phyloP scores from a whole-genome alignment of 2,113 vertebrate species.

The Gnathonemus echidnorhynchus region DNA sequence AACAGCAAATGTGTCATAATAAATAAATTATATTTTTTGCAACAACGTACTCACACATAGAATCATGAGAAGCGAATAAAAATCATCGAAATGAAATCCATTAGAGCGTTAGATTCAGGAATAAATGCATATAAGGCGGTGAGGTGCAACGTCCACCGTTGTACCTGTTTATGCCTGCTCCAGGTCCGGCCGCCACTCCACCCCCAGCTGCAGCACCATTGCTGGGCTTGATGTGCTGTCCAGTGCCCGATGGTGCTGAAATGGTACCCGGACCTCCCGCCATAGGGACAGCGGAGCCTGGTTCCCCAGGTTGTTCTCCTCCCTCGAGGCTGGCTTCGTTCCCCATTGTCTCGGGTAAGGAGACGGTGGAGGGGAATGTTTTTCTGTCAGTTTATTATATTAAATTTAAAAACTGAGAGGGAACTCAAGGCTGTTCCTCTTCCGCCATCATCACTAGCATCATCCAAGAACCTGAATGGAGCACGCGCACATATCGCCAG shows the following conservation, averaged over 20 bases:
- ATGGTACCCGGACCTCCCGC: constrained; percentile 64
- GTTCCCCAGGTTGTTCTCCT: constrained; percentile 59
- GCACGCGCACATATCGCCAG: constrained; percentile 56
- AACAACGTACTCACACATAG: constrained; percentile 29
- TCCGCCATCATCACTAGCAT: constrained; percentile 72
- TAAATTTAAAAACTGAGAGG: constrained; percentile 46
- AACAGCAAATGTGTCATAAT: constrained; percentile 40
- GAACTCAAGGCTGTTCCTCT: constrained; percentile 65
- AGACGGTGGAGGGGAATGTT: constrained; percentile 49
- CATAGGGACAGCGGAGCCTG: constrained; percentile 56
- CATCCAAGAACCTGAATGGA: constrained; percentile 63
- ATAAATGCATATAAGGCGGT: constrained; percentile 22
- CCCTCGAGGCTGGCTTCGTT: constrained; percentile 69
- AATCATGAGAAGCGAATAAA: not conserved
- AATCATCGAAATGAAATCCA: not conserved
- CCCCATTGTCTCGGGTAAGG: constrained; percentile 57
- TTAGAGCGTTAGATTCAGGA: constrained; percentile 20
- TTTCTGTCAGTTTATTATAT: constrained; percentile 46
- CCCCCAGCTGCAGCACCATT: constrained; percentile 60
- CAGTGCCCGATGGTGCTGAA: constrained; percentile 72
- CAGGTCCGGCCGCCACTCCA: constrained; percentile 57
- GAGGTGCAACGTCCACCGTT: constrained; percentile 25
- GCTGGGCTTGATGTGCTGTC: constrained; percentile 72
- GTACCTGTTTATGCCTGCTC: constrained; percentile 68
- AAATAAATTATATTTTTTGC: constrained; percentile 53